Evolutionary conservation across 2,888 invertebrate species (phyloP), one percentile per base, ranked within the genome.

Genomic region (Magallana nippona): DNA sequence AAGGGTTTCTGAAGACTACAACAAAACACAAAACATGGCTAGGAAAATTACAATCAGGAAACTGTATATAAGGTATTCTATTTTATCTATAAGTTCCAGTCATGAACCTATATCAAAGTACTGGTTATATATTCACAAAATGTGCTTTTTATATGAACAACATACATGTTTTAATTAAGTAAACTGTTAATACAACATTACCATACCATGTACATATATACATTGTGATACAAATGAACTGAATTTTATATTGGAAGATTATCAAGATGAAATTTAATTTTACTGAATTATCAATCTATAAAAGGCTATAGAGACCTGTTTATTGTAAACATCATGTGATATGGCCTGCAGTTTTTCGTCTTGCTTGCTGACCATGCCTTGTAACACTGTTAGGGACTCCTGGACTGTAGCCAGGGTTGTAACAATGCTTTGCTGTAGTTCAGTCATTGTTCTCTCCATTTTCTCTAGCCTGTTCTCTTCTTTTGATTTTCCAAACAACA

Each of bases 401-500:
- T 90, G 90, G 5, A 92, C 87, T 63, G 88, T 89, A 8, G 82
- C 83, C 81, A 91, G 82, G 15, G 89, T 90, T 55, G 87, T 84
- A 2, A 83, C 85, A 32, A 89, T 82, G 60, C 85, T 87, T 22
- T 85, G 79, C 56, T 88, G 86, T 44, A 88, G 83, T 15, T 91
- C 89, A 27, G 85, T 81, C 22, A 91, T 86, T 10, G 87, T 86
- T 55, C 86, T 83, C 84, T 92, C 91, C 79, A 91, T 79, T 17
- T 85, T 86, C 17, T 89, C 88, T 27, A 91, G 80, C 22, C 91
- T 84, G n/a, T 88, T 86, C 15, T 84, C 86, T 10, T 87, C 78
- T 5, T 86, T 85, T 32, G 87, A 87, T 60, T 88, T 87, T n/a
- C 91, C 91, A 83, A 88, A 85, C 44, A 91, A 84, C 86, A 88